Conservation (phyloP, 1,140 invertebrate species). For the Amphibalanus amphitrite region DNA sequence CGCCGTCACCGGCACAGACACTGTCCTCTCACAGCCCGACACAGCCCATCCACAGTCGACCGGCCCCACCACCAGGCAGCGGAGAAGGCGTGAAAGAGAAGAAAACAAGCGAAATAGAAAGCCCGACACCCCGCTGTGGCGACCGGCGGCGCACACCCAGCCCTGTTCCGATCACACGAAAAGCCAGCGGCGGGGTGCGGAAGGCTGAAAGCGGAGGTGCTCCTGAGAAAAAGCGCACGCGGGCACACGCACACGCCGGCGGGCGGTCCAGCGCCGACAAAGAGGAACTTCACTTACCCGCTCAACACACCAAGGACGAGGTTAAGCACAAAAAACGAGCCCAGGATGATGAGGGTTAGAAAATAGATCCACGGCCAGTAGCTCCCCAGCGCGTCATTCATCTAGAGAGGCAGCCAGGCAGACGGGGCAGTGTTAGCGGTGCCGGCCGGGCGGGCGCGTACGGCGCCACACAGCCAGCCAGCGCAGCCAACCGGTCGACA, state of each 20-base stretch:
- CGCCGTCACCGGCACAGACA: neutral
- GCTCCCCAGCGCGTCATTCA: slow-evolving; percentile 35
- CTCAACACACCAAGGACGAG: slow-evolving; percentile 99
- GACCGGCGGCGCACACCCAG: neutral
- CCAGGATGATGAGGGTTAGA: slow-evolving; percentile 97
- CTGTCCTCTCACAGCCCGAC: neutral
- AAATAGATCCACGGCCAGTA: slow-evolving; percentile 51
- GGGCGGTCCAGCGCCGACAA: slow-evolving; percentile 50
- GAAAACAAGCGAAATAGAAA: too few species aligned
- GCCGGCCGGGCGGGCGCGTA: too few species aligned
- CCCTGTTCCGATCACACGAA: neutral
- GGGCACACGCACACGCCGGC: slow-evolving; percentile 31
- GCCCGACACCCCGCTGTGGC: neutral
- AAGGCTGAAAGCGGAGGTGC: slow-evolving; percentile 7
- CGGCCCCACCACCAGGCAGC: too few species aligned
- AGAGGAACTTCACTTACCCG: slow-evolving; percentile 77
- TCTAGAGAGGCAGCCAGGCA: slow-evolving; percentile 14
- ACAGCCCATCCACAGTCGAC: neutral
- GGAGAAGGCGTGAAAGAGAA: too few species aligned
- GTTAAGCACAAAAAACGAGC: slow-evolving; percentile 99
- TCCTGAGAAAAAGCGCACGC: slow-evolving; percentile 3
- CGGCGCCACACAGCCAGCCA: neutral
- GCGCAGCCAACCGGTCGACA: too few species aligned
- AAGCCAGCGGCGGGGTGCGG: slow-evolving; percentile 8
- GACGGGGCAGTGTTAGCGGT: neutral